Evolutionary conservation across 2,888 invertebrate species (phyloP).

Genomic region (Therioaphis trifolii): DNA sequence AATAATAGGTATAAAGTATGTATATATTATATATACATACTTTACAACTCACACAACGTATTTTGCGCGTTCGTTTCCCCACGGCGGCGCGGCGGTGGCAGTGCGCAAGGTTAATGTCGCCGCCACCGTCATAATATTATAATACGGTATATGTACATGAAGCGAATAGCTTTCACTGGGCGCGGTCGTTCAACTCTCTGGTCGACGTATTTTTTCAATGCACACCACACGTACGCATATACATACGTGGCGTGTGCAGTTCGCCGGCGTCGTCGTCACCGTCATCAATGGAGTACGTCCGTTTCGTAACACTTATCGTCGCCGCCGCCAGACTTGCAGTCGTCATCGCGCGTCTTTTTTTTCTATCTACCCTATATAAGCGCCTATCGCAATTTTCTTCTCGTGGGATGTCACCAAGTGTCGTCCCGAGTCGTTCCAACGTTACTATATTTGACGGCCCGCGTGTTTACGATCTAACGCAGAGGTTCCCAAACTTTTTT

Average conservation of each 20-base stretch:
- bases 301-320: slow-evolving; percentile 9
- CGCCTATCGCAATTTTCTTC: not conserved
- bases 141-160: slow-evolving; percentile 4
- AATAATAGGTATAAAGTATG: no score
- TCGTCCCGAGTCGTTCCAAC: no score
- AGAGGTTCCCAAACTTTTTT: no score
- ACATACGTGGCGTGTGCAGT: not conserved
- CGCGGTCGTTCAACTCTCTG: slow-evolving; percentile 53
- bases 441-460: no score
- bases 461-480: no score
- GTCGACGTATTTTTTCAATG: not conserved
- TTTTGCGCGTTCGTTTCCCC: not conserved
- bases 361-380: not conserved
- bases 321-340: no score
- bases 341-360: not conserved
- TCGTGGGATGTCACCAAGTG: not conserved
- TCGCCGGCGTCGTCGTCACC: not conserved
- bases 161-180: slow-evolving; percentile 50
- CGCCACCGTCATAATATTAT: slow-evolving; percentile 6
- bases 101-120: slow-evolving; percentile 56
- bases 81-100: not conserved
- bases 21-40: no score
- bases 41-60: no score
- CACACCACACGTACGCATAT: not conserved
- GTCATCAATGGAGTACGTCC: not conserved